Percentiles rank a stretch among this genome's conserved stretches.
These are phyloP conservation scores for Chaenodraco wilsoni DNA, from an alignment of 2,797 vertebrate genomes.

Conservation along the genomic window DNA sequence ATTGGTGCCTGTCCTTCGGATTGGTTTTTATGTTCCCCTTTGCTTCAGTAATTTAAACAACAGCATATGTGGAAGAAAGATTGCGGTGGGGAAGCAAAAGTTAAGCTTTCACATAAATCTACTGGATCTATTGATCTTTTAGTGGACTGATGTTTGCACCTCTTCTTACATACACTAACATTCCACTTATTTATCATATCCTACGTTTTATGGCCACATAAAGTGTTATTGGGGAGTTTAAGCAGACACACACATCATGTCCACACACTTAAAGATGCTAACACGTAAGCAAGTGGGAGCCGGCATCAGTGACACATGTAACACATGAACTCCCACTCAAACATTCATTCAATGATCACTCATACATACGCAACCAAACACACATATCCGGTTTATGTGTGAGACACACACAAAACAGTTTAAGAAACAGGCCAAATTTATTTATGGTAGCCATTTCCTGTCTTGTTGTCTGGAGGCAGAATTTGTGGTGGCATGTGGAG, in stretches of 20 bases:
- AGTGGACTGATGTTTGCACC: slow-evolving; percentile 24
- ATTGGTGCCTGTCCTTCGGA: slow-evolving; percentile 1
- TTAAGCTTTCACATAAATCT: slow-evolving; percentile 57
- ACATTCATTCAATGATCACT: slow-evolving; percentile 22
- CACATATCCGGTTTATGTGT: background rate
- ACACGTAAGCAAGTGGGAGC: background rate
- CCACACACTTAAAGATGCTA: background rate
- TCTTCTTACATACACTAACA: slow-evolving; percentile 49
- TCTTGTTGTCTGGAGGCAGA: slow-evolving; percentile 54
- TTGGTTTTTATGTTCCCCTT: slow-evolving; percentile 22
- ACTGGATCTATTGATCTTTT: slow-evolving; percentile 61
- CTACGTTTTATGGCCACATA: slow-evolving; percentile 47
- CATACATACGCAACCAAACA: slow-evolving; percentile 4
- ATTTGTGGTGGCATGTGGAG: slow-evolving; percentile 64
- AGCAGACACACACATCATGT: background rate
- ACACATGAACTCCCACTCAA: slow-evolving; percentile 19
- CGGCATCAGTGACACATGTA: background rate
- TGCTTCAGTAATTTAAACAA: slow-evolving; percentile 47
- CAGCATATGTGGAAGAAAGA: slow-evolving; percentile 23
- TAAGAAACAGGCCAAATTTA: slow-evolving; percentile 50
- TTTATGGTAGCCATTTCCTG: slow-evolving; percentile 62
- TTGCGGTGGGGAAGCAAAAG: slow-evolving; percentile 34
- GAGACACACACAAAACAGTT: slow-evolving; percentile 8
- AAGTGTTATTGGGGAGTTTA: slow-evolving; percentile 26
- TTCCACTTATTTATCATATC: slow-evolving; percentile 49